Conservation (phyloP, 2,888 invertebrate species). For the Ophraella communa region DNA sequence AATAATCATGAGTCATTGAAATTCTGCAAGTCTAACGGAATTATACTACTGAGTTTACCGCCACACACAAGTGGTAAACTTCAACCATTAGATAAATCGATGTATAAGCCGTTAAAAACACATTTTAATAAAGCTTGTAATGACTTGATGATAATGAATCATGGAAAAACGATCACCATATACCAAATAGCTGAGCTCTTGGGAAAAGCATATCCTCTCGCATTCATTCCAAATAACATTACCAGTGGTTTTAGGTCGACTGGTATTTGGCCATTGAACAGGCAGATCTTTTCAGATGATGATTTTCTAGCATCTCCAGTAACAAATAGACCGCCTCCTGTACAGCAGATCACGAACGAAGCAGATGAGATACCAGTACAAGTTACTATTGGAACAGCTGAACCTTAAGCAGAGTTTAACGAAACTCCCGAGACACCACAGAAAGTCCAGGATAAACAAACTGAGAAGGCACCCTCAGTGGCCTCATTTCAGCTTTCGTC, state of each 20-base stretch:
- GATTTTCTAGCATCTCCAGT: constrained; percentile 26
- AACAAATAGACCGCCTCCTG: too few species aligned
- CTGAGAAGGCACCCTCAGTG: too few species aligned
- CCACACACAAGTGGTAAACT: not conserved
- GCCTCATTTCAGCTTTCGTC: too few species aligned
- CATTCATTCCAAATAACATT: constrained; percentile 34
- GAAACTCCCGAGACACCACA: too few species aligned
- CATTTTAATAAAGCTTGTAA: not conserved
- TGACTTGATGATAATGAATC: constrained; percentile 10
- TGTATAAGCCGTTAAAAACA: not conserved
- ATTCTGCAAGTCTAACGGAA: not conserved
- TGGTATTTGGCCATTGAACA: constrained; percentile 30
- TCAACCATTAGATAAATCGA: constrained; percentile 1
- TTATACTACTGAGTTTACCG: not conserved
- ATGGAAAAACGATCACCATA: constrained; percentile 25
- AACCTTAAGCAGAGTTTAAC: too few species aligned
- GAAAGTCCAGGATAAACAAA: too few species aligned
- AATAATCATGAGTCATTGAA: constrained; percentile 15
- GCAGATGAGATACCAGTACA: too few species aligned
- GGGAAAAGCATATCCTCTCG: constrained; percentile 35
- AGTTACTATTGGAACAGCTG: too few species aligned
- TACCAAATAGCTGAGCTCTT: constrained; percentile 36
- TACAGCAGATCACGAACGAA: too few species aligned
- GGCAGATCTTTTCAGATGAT: too few species aligned
- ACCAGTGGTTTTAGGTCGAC: constrained; percentile 32